A percentile compares a stretch with the other conserved stretches of the same genome.
Evolutionary conservation across 2,797 vertebrate genomes (phyloP).

Genomic region (Microctenopoma stevenorrisi): DNA sequence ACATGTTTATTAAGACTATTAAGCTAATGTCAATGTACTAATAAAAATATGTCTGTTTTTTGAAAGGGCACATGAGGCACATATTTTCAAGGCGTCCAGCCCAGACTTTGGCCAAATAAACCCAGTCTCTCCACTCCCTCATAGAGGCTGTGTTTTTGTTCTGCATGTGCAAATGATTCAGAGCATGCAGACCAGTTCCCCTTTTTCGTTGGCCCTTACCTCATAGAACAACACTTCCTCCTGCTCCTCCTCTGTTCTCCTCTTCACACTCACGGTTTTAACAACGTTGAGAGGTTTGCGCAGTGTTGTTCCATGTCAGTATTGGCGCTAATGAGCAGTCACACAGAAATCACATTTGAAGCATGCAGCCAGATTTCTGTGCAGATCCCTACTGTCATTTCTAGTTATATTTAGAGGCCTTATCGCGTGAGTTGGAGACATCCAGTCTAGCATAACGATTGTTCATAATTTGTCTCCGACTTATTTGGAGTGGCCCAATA

Average conservation of each 20-base stretch:
- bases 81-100: conserved; percentile 35
- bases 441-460: background rate
- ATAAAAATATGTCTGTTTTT: conserved; percentile 15
- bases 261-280: conserved; percentile 29
- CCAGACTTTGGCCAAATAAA: conserved; percentile 33
- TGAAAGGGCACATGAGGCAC: conserved; percentile 10
- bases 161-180: conserved; percentile 54
- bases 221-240: conserved; percentile 65
- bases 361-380: conserved; percentile 7
- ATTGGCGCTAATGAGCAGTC: background rate
- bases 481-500: conserved; percentile 4
- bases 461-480: conserved; percentile 11
- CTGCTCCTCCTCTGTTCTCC: conserved; percentile 21
- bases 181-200: conserved; percentile 69
- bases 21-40: background rate
- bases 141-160: conserved; percentile 49
- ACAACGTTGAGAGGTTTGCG: conserved; percentile 28
- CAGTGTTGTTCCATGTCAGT: conserved; percentile 7
- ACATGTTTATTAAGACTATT: background rate
- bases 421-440: background rate
- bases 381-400: conserved; percentile 7
- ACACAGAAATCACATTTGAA: background rate
- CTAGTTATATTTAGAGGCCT: conserved; percentile 7
- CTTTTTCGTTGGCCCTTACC: conserved; percentile 65
- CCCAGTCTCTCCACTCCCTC: conserved; percentile 21